Evolutionary conservation across 2,797 vertebrate species (phyloP), one percentile per base, ranked within the genome.

Genomic region (Girardinus metallicus): DNA sequence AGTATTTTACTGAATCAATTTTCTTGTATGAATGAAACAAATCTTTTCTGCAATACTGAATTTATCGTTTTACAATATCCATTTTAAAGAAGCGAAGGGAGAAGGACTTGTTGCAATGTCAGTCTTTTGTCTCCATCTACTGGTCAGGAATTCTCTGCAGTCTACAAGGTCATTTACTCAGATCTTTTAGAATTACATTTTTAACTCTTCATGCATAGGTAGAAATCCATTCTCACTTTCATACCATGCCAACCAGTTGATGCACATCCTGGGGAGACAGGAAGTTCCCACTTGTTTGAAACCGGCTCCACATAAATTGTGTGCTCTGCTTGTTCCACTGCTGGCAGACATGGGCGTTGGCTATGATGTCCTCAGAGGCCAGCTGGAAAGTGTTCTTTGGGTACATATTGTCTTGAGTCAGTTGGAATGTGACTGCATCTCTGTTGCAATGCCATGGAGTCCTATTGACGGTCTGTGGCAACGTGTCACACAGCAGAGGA

Each of bases 121-220:
- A 77, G 86, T 88, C 51, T 41, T 94, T 60, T 95, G 92, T 91
- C 90, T 85, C 94, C 94, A 93, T 91, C 95, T 95, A 81, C 85
- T 93, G 95, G 82, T 23, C 31, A 49, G 1, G 79, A 77, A 11
- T 1, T 74, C 53, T 2, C 46, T 83, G 13, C 57, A 77, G 74
- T 73, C 49, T 13, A 5, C 1, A 64, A 66, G 60, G 6, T 51
- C 8, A 51, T 66, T n/a, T 2, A 47, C 0, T 73, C 29, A 75
- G 57, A 39, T 39, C 23, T 21, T 43, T 21, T 21, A 41, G 9
- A 3, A 44, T 2, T 47, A 12, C 0, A 15, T 36, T 0, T 39
- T 18, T 62, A 60, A 49, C 44, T 16, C 39, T 36, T 15, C 36
- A 23, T 26, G 10, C 36, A 6, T 55, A 49, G 26, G 49, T 1